Conservation (phyloP, 2,797 vertebrate genomes). For the Nyctalus aviator region DNA sequence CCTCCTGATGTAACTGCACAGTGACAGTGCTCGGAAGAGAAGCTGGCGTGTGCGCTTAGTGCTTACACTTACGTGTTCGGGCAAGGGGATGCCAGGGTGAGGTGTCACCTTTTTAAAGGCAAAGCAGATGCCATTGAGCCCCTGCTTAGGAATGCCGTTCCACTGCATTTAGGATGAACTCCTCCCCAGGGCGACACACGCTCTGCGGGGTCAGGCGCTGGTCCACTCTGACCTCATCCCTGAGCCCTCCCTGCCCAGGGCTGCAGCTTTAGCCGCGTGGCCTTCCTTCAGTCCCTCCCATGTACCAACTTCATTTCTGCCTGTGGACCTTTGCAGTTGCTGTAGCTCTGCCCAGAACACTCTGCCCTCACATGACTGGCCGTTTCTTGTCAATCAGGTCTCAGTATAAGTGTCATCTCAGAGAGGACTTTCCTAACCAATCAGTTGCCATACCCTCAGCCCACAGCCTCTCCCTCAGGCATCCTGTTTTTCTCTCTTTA, state of each 20-base stretch:
- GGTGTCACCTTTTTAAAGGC: conserved; percentile 68
- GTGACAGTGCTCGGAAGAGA: not conserved
- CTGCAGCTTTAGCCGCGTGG: not conserved
- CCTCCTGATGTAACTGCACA: not conserved
- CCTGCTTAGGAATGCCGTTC: conserved; percentile 59
- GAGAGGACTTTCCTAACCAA: not conserved
- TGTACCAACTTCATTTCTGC: not conserved
- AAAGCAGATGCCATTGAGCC: conserved; percentile 46
- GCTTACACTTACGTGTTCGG: not conserved
- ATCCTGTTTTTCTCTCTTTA: not conserved
- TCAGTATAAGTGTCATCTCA: not conserved
- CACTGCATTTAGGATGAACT: conserved; percentile 50
- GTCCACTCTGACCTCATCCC: not conserved
- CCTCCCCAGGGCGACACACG: not conserved
- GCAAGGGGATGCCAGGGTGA: conserved; percentile 32
- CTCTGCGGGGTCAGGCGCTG: accelerated
- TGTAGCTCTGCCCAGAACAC: not conserved
- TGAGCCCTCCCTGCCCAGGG: not conserved
- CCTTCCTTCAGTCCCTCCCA: not conserved
- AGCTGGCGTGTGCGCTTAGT: accelerated
- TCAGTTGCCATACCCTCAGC: not conserved
- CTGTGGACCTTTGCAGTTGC: conserved; percentile 20
- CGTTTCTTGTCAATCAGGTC: not conserved
- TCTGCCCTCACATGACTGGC: not conserved
- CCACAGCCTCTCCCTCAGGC: not conserved